phyloP scores from a whole-genome alignment of 2,888 invertebrate species.

The Neoascia interrupta region DNA sequence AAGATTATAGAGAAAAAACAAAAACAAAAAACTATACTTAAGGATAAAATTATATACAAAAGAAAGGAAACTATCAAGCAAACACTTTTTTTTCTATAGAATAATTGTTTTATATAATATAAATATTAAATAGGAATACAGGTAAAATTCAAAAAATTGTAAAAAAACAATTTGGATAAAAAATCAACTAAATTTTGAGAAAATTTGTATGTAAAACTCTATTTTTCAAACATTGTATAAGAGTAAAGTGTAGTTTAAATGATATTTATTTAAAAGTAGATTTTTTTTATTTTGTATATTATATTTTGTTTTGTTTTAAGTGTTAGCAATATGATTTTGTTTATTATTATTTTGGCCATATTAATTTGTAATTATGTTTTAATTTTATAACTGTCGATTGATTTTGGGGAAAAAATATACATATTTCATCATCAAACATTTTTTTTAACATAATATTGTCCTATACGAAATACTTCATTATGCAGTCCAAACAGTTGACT shows the following conservation, averaged over 20 bases:
- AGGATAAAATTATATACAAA: background rate
- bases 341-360: conserved; percentile 58
- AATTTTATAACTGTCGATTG: conserved; percentile 6
- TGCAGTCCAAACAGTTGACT: too few relatives aligned
- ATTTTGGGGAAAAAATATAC: background rate
- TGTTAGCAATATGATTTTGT: conserved; percentile 18
- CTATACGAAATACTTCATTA: too few relatives aligned
- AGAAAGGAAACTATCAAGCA: conserved; percentile 11
- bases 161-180: background rate
- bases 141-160: background rate
- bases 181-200: too few relatives aligned
- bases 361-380: conserved; percentile 54
- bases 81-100: conserved; percentile 15
- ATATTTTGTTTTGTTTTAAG: conserved; percentile 32
- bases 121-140: conserved; percentile 12
- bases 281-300: conserved; percentile 34
- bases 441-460: background rate
- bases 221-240: conserved; percentile 39
- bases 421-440: conserved; percentile 17
- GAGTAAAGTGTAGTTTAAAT: conserved; percentile 53
- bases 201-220: conserved; percentile 48
- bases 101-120: conserved; percentile 24
- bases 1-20: conserved; percentile 19
- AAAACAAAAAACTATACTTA: conserved; percentile 11
- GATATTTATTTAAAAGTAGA: conserved; percentile 62